phyloP scores from a whole-genome alignment of 2,113 vertebrate species.

The Myrmecobius fasciatus region DNA sequence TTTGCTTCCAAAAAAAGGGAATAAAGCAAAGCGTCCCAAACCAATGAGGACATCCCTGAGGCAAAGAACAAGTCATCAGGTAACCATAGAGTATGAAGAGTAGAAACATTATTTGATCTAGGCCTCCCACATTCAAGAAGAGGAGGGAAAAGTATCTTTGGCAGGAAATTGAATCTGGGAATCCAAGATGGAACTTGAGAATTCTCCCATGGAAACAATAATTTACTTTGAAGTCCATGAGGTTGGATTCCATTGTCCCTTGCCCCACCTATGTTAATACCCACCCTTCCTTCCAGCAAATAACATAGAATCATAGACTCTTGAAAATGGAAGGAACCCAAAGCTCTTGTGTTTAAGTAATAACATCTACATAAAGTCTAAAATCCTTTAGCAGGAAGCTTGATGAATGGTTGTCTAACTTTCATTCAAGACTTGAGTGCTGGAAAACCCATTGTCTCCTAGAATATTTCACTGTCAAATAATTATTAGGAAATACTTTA shows the following conservation, averaged over 20 bases:
- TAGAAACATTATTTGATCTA: neutral
- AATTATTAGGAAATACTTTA: neutral
- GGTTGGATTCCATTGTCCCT: neutral
- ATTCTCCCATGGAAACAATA: neutral
- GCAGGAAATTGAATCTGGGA: neutral
- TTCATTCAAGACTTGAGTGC: neutral
- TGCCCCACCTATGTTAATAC: neutral
- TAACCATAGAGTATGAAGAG: neutral
- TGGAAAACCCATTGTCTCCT: neutral
- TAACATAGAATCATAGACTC: neutral
- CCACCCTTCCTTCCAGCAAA: neutral
- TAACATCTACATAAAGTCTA: neutral
- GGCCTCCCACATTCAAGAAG: neutral
- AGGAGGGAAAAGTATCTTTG: neutral
- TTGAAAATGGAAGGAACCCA: neutral
- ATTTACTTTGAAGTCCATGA: neutral
- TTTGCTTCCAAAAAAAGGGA: constrained; percentile 62
- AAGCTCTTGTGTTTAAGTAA: neutral
- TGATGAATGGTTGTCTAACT: neutral
- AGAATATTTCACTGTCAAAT: neutral
- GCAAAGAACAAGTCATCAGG: neutral
- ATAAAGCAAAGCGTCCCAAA: constrained; percentile 45
- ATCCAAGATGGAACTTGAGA: neutral
- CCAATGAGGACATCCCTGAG: constrained; percentile 8
- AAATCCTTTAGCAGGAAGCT: neutral